phyloP scores from a whole-genome alignment of 2,888 invertebrate species.

The Augiades crinisus region DNA sequence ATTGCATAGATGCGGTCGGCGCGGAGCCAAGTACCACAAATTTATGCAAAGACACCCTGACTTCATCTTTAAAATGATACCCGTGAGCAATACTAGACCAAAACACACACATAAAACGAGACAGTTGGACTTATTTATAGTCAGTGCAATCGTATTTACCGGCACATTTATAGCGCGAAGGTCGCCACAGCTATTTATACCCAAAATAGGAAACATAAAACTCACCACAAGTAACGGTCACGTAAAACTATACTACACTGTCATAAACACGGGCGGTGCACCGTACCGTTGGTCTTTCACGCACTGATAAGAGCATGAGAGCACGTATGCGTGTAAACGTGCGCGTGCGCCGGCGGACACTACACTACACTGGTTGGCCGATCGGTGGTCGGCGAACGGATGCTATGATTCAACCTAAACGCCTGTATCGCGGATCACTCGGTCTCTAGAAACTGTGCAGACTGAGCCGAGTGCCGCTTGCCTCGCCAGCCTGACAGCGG shows the following conservation, averaged over 20 bases:
- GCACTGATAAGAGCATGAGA: constrained; percentile 59
- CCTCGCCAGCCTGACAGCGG: constrained; percentile 36
- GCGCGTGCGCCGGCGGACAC: constrained; percentile 62
- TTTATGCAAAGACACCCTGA: constrained; percentile 11
- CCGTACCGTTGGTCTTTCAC: constrained; percentile 56
- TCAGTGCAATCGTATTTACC: constrained; percentile 3
- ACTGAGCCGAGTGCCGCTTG: constrained; percentile 35
- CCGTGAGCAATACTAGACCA: not conserved
- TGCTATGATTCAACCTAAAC: constrained; percentile 61
- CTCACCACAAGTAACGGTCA: constrained; percentile 11
- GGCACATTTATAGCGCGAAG: constrained; percentile 9
- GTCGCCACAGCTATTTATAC: constrained; percentile 9
- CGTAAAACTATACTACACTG: constrained; percentile 13
- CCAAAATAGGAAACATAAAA: constrained; percentile 10
- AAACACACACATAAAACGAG: not conserved
- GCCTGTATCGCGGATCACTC: constrained; percentile 48
- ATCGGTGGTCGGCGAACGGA: constrained; percentile 51
- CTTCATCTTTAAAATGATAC: constrained; percentile 9
- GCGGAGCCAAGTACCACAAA: constrained; percentile 5
- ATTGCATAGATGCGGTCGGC: not conserved
- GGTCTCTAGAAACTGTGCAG: constrained; percentile 53
- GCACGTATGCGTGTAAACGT: constrained; percentile 57
- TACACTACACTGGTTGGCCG: too few species aligned
- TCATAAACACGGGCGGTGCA: constrained; percentile 34
- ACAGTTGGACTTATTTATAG: constrained; percentile 17